Percentiles rank a stretch among this genome's conserved stretches.
Conservation (phyloP, 2,797 vertebrate species). For the Phataginus tetradactyla region DNA sequence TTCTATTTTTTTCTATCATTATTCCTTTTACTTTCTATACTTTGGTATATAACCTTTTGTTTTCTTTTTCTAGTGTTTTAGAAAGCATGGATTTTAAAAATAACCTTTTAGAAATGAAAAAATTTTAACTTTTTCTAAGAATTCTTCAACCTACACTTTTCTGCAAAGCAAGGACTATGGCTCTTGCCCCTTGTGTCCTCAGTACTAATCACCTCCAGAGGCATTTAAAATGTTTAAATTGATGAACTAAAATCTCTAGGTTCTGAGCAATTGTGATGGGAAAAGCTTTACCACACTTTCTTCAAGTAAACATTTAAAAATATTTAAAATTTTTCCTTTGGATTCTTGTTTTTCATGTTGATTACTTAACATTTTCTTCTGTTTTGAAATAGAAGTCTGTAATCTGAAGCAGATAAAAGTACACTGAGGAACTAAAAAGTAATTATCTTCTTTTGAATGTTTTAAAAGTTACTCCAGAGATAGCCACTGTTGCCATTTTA, state of each 20-base stretch:
- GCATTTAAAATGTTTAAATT: neutral
- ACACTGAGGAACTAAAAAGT: neutral
- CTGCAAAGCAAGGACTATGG: neutral
- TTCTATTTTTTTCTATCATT: neutral
- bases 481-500: neutral
- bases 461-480: neutral
- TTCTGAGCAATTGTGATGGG: neutral
- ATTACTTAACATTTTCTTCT: neutral
- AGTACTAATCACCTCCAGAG: neutral
- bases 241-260: neutral
- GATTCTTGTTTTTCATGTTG: neutral
- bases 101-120: neutral
- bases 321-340: neutral
- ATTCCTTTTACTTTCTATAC: neutral
- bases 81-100: neutral
- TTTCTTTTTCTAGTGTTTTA: neutral
- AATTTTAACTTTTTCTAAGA: neutral
- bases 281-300: neutral
- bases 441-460: neutral
- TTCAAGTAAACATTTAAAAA: neutral
- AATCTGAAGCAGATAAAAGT: neutral
- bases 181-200: neutral
- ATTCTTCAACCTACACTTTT: neutral
- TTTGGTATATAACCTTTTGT: neutral
- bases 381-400: neutral